These are phyloP conservation scores for Tenthredo livida DNA, from an alignment of 2,888 invertebrate species.

Conservation along the genomic window DNA sequence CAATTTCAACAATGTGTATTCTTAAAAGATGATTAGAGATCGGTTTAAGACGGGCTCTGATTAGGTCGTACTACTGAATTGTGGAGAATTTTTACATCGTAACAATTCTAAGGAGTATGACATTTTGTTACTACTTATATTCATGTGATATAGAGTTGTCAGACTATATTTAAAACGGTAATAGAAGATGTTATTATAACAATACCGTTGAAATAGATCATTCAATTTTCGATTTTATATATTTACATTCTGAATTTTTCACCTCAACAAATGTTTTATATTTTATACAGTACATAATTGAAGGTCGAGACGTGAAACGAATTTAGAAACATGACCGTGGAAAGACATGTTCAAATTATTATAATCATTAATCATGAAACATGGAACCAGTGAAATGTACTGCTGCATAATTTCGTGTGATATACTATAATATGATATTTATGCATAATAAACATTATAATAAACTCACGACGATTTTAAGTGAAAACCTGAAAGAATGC, in stretches of 20 bases:
- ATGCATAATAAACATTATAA: constrained; percentile 55
- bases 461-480: constrained; percentile 56
- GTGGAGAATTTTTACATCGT: background rate
- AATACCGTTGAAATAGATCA: background rate
- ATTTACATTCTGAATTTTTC: constrained; percentile 24
- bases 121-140: constrained; percentile 4
- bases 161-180: constrained; percentile 28
- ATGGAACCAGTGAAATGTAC: background rate
- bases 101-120: constrained; percentile 7
- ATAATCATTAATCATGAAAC: background rate
- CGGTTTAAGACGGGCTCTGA: background rate
- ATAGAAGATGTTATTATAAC: background rate
- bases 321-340: constrained; percentile 12
- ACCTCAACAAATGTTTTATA: constrained; percentile 35
- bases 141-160: constrained; percentile 41
- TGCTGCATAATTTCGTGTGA: constrained; percentile 27
- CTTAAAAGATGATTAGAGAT: background rate
- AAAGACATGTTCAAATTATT: constrained; percentile 1
- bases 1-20: background rate
- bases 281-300: constrained; percentile 20
- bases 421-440: constrained; percentile 49
- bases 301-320: background rate
- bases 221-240: constrained; percentile 39
- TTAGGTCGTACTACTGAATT: background rate
- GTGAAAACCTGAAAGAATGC: constrained; percentile 51